phyloP scores from a whole-genome alignment of 1,140 invertebrate species.

The Berghia stephanieae region DNA sequence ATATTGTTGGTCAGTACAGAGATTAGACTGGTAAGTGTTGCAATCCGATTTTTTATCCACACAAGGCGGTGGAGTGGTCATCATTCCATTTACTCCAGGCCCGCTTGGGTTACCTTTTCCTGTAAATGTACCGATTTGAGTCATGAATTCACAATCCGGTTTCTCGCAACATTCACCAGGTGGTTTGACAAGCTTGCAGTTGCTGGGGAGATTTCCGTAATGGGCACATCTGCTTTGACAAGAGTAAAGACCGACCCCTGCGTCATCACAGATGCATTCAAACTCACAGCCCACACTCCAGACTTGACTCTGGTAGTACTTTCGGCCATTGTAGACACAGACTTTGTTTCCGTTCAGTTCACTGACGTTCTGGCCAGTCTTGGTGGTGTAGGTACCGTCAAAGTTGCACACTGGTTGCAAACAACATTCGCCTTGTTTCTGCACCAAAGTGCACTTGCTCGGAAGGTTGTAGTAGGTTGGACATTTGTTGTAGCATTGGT shows the following conservation, averaged over 20 bases:
- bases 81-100: slow-evolving; percentile 38
- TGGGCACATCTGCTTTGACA: slow-evolving; percentile 49
- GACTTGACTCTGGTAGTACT: slow-evolving; percentile 48
- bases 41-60: slow-evolving; percentile 40
- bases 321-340: slow-evolving; percentile 47
- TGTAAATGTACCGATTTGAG: slow-evolving; percentile 51
- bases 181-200: slow-evolving; percentile 48
- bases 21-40: slow-evolving; percentile 29
- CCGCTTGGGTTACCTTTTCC: slow-evolving; percentile 51
- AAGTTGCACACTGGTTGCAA: slow-evolving; percentile 57
- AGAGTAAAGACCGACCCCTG: slow-evolving; percentile 41
- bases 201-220: slow-evolving; percentile 45
- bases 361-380: slow-evolving; percentile 45
- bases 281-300: slow-evolving; percentile 50
- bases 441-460: slow-evolving; percentile 51
- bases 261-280: slow-evolving; percentile 46
- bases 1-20: slow-evolving; percentile 32
- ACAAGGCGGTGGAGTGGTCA: slow-evolving; percentile 35
- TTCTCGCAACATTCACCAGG: slow-evolving; percentile 55
- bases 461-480: slow-evolving; percentile 57
- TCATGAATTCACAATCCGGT: slow-evolving; percentile 53
- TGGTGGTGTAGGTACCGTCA: slow-evolving; percentile 47
- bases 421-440: slow-evolving; percentile 47
- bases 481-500: slow-evolving; percentile 56
- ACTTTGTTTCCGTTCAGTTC: slow-evolving; percentile 41